Evolutionary conservation across 2,797 vertebrate species (phyloP), one percentile per base, ranked within the genome.

Genomic region (Yasuhikotakia modesta): DNA sequence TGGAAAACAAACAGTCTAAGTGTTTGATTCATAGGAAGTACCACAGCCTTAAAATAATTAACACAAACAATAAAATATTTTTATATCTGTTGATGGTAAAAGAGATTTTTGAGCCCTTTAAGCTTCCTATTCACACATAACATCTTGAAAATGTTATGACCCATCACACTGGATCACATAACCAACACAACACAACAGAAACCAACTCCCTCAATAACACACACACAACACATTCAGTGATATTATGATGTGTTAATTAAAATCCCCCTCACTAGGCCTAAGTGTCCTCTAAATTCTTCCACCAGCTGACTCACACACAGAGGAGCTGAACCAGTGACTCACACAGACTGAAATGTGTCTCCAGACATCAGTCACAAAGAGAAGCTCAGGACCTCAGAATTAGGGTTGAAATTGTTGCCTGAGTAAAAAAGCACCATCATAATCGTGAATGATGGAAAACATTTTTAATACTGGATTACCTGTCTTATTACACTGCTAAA

Each of bases 181-280:
- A 64, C 50, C n/a, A 58, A 75, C 70, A 74, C 30, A 70, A 63
- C 14, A 3, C 50, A 55, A 61, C 27, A 68, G 63, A 73, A 50
- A 78, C 70, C 63, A 58, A 74, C 74, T 80, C 22, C 63, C 63
- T 77, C 70, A 10, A 45, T 79, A 68, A 68, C 55, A 43, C 32
- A 35, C 32, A 35, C 32, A 39, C 4, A 2, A 6, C 8, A 39
- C 74, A 82, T 53, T 64, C 48, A 60, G 73, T 71, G 79, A 80
- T 73, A 70, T 76, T 76, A 79, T 81, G 65, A 82, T 77, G 82
- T 81, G 84, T 77, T 85, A 87, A 86, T 84, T 78, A 79, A 85
- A 87, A 86, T 85, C 84, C 76, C 73, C 67, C 43, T 73, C 79
- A 82, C 82, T 27, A 21, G 55, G 84, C 60, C 84, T 83, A 43